Conservation (phyloP, 1,140 invertebrate genomes). For the Drosophila nebulosa region DNA sequence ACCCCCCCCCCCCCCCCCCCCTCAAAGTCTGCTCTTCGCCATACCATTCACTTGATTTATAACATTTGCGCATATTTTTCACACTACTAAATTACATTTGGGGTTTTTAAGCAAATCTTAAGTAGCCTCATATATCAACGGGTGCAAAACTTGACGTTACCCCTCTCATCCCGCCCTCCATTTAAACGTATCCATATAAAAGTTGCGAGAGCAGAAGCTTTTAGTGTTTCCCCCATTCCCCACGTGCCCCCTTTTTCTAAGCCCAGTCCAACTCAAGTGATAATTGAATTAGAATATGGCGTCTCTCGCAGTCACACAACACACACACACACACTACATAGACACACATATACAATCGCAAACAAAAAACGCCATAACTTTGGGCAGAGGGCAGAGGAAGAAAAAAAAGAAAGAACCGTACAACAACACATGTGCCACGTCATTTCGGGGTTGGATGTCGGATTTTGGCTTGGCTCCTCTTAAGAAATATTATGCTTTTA, state of each 20-base stretch:
- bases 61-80: conserved; percentile 35
- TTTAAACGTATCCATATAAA: conserved; percentile 54
- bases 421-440: conserved; percentile 71
- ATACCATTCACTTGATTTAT: conserved; percentile 44
- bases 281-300: conserved; percentile 81
- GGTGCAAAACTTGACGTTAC: conserved; percentile 42
- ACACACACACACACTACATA: too few species aligned
- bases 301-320: conserved; percentile 42
- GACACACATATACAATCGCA: too few species aligned
- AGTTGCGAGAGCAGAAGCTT: conserved; percentile 71
- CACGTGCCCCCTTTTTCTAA: conserved; percentile 2
- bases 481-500: conserved; percentile 80
- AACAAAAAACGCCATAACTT: conserved; percentile 67
- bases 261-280: conserved; percentile 56
- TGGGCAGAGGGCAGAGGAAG: conserved; percentile 18
- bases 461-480: conserved; percentile 31
- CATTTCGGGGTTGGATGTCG: conserved; percentile 49
- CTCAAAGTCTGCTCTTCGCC: too few species aligned
- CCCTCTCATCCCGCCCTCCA: neutral
- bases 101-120: conserved; percentile 42
- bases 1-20: neutral
- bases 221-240: conserved; percentile 48
- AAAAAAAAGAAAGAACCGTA: conserved; percentile 40
- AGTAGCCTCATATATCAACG: conserved; percentile 69
- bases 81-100: conserved; percentile 61